Evolutionary conservation across 2,797 vertebrate genomes (phyloP).

Genomic region (Dallia pectoralis): DNA sequence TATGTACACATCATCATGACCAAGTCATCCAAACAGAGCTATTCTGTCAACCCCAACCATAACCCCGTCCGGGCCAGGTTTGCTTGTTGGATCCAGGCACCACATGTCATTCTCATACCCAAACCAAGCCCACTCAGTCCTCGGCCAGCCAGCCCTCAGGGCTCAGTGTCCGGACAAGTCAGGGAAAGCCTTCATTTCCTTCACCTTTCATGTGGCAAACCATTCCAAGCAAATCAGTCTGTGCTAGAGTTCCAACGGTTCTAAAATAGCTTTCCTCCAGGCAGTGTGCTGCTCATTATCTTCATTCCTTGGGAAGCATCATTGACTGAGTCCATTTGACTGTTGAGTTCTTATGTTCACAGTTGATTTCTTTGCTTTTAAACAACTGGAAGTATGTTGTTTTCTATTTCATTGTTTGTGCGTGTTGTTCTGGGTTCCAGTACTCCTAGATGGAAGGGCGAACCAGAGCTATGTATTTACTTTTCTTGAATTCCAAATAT

Average conservation of each 20-base stretch:
- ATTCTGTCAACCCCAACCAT: conserved; percentile 7
- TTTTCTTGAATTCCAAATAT: not conserved
- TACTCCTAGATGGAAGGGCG: not conserved
- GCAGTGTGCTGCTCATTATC: not conserved
- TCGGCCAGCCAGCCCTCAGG: conserved; percentile 42
- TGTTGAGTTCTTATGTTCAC: not conserved
- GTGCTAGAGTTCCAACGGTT: conserved; percentile 26
- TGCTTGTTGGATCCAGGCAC: conserved; percentile 47
- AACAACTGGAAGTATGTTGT: not conserved
- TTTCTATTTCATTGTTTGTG: not conserved
- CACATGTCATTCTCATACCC: conserved; percentile 54
- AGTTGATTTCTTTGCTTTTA: not conserved
- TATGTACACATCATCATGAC: not conserved
- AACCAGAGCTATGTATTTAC: not conserved
- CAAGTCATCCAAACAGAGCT: conserved; percentile 49
- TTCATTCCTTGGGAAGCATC: not conserved
- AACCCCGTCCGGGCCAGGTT: conserved; percentile 48
- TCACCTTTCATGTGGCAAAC: conserved; percentile 69
- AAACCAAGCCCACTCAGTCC: conserved; percentile 25
- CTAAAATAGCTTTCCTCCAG: conserved; percentile 11
- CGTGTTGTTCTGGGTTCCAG: not conserved
- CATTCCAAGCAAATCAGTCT: conserved; percentile 57
- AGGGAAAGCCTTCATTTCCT: conserved; percentile 61
- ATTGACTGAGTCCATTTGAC: not conserved
- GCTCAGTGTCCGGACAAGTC: conserved; percentile 35